Percentiles rank a stretch among this genome's conserved stretches.
These are phyloP conservation scores for Encarsia formosa DNA, from an alignment of 2,888 invertebrate genomes.

Conservation along the genomic window DNA sequence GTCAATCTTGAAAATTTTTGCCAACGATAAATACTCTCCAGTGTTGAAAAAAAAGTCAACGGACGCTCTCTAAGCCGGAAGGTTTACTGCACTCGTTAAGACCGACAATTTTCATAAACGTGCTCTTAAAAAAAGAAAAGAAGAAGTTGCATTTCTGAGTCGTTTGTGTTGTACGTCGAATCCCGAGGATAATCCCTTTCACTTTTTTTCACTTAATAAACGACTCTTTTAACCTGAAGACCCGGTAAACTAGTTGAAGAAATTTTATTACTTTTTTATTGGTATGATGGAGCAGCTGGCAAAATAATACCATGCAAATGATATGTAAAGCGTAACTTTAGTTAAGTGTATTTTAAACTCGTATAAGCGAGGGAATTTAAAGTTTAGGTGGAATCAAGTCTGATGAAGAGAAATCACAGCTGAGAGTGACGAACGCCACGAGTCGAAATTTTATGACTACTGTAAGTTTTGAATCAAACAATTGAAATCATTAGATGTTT, in stretches of 20 bases:
- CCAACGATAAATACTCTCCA: slow-evolving; percentile 1
- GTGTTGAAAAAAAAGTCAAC: slow-evolving; percentile 6
- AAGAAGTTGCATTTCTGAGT: slow-evolving; percentile 20
- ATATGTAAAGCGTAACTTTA: not conserved
- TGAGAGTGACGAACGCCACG: not conserved
- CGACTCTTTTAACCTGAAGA: slow-evolving; percentile 22
- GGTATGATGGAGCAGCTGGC: no score
- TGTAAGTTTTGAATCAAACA: no score
- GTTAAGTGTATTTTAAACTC: not conserved
- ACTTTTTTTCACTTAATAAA: slow-evolving; percentile 2
- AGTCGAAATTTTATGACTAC: no score
- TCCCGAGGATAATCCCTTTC: not conserved
- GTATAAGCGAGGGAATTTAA: not conserved
- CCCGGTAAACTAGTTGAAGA: slow-evolving; percentile 22
- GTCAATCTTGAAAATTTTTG: slow-evolving; percentile 7
- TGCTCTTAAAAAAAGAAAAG: slow-evolving; percentile 29
- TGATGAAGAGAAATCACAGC: not conserved
- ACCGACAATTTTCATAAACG: slow-evolving; percentile 27
- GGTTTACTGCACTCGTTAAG: slow-evolving; percentile 10
- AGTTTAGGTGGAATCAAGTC: not conserved
- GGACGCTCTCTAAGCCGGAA: slow-evolving; percentile 6
- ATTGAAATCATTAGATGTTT: no score
- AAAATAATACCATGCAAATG: slow-evolving; percentile 1
- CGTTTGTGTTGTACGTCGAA: not conserved
- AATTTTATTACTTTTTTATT: slow-evolving; percentile 3